A percentile compares a stretch with the other conserved stretches of the same genome.
These are phyloP conservation scores for Poeciliopsis turrubarensis DNA, from an alignment of 2,113 vertebrate genomes.

Conservation along the genomic window DNA sequence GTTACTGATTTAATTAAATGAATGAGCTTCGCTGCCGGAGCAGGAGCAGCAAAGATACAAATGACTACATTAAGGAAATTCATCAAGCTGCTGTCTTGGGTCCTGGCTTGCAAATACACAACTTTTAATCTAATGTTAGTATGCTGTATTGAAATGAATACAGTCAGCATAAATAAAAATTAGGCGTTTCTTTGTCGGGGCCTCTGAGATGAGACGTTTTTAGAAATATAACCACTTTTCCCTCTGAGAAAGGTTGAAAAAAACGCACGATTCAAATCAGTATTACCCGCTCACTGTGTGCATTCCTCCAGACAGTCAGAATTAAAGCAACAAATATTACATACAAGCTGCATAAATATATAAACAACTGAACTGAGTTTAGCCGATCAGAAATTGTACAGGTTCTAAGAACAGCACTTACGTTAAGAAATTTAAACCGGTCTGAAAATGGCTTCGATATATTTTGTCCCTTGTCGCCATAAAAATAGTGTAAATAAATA, in stretches of 20 bases:
- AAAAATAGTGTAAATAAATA: conserved; percentile 71
- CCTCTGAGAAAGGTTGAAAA: not conserved
- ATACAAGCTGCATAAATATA: conserved; percentile 16
- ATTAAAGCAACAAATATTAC: conserved; percentile 51
- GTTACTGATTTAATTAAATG: conserved; percentile 42
- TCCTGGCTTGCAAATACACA: conserved; percentile 17
- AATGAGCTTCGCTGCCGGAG: conserved; percentile 24
- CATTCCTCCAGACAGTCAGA: conserved; percentile 24
- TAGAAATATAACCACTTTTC: conserved; percentile 6
- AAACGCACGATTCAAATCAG: conserved; percentile 9
- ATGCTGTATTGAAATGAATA: conserved; percentile 26
- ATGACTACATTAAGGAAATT: conserved; percentile 24
- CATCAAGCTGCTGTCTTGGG: not conserved
- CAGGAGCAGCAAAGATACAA: conserved; percentile 36
- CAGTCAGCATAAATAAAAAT: conserved; percentile 21
- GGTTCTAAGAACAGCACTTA: conserved; percentile 45
- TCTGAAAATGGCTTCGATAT: conserved; percentile 69
- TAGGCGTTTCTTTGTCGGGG: not conserved
- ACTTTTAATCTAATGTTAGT: conserved; percentile 23
- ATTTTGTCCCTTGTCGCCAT: conserved; percentile 37
- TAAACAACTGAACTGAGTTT: conserved; percentile 17
- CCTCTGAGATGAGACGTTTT: conserved; percentile 6
- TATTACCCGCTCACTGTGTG: conserved; percentile 19
- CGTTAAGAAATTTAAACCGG: conserved; percentile 52
- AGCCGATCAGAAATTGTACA: conserved; percentile 51